These are phyloP conservation scores for Galbula dea DNA, from an alignment of 2,113 vertebrate genomes.

Conservation along the genomic window DNA sequence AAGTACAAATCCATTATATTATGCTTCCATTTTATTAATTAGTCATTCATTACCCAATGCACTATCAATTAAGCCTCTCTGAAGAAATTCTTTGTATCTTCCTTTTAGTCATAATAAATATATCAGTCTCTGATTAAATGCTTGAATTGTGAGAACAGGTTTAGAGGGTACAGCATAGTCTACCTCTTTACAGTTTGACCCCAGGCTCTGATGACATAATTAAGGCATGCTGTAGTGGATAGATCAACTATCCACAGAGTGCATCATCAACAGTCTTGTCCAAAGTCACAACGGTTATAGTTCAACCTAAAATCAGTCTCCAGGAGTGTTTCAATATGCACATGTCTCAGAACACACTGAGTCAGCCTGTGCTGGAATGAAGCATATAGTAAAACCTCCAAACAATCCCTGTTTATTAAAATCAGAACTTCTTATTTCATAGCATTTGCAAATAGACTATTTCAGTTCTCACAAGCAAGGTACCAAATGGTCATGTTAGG, in stretches of 20 bases:
- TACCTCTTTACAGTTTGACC: neutral
- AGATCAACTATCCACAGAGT: neutral
- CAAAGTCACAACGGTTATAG: neutral
- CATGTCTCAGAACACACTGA: neutral
- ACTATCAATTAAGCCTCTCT: slow-evolving; percentile 28
- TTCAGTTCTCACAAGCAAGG: neutral
- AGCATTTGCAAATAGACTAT: neutral
- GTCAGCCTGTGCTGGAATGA: neutral
- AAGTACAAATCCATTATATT: slow-evolving; percentile 37
- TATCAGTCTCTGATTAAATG: slow-evolving; percentile 7
- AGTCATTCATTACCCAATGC: neutral
- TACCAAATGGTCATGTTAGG: neutral
- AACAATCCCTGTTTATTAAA: neutral
- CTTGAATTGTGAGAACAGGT: neutral
- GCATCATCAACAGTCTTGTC: neutral
- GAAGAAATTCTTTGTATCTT: slow-evolving; percentile 9
- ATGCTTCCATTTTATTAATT: slow-evolving; percentile 36
- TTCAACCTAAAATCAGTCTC: neutral
- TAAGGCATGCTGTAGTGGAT: neutral
- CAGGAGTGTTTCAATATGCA: neutral
- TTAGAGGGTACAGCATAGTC: neutral
- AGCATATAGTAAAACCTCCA: neutral
- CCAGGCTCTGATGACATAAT: neutral
- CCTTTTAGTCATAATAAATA: slow-evolving; percentile 15
- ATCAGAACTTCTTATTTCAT: neutral